Conservation (phyloP, 2,888 invertebrate species). For the Heliconius charithonia region DNA sequence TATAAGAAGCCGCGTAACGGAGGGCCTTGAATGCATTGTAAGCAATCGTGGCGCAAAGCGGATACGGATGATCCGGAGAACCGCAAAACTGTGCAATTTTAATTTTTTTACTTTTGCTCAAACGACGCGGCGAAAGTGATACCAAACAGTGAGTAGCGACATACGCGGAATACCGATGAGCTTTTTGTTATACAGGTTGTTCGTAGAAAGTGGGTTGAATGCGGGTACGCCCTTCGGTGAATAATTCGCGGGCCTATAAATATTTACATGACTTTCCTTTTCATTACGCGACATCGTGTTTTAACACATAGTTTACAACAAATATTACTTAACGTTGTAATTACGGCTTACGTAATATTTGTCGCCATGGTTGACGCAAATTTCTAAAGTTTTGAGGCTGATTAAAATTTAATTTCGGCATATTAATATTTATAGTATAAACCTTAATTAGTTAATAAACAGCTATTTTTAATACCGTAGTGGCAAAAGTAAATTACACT, state of each 20-base stretch:
- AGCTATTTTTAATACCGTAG: background rate
- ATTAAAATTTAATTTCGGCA: background rate
- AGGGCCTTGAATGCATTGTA: conserved; percentile 62
- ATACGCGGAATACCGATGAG: conserved; percentile 79
- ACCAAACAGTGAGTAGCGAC: conserved; percentile 63
- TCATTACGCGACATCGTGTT: conserved; percentile 71
- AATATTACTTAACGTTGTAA: conserved; percentile 74
- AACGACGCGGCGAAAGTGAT: conserved; percentile 71
- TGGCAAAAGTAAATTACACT: too few relatives aligned
- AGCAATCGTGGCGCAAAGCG: conserved; percentile 55
- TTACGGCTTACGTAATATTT: conserved; percentile 67
- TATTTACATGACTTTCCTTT: conserved; percentile 79
- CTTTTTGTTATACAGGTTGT: conserved; percentile 69
- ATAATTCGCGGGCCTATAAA: conserved; percentile 80
- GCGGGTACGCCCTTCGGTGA: conserved; percentile 82
- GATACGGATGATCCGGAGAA: conserved; percentile 64
- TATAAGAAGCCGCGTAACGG: conserved; percentile 42
- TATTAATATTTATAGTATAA: background rate
- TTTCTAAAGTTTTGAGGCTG: background rate
- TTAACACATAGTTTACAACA: conserved; percentile 63
- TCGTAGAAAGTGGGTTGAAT: conserved; percentile 79
- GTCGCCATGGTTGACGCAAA: conserved; percentile 56
- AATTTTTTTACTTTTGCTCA: conserved; percentile 48
- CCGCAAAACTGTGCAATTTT: conserved; percentile 62
- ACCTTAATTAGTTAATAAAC: background rate